These are phyloP conservation scores for Bombycilla garrulus DNA, from an alignment of 2,113 vertebrate genomes.

Conservation along the genomic window DNA sequence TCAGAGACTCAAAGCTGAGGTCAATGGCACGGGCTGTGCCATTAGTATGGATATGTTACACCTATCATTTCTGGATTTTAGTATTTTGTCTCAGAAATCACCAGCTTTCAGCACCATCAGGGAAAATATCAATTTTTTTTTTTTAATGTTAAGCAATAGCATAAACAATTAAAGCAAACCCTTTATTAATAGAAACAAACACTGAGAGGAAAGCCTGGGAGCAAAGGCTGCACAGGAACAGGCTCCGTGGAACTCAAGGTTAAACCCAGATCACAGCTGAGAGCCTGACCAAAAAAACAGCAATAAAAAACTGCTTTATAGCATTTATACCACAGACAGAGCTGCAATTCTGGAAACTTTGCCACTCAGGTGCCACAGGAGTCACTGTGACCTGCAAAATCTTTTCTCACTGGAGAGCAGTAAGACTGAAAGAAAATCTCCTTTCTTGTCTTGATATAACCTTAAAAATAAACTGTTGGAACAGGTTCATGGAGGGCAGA, in stretches of 20 bases:
- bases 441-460: not conserved
- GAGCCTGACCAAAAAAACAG: not conserved
- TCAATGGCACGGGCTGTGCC: not conserved
- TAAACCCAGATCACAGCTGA: not conserved
- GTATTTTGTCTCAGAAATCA: not conserved
- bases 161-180: not conserved
- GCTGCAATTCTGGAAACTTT: not conserved
- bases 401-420: not conserved
- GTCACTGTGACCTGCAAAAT: not conserved
- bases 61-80: not conserved
- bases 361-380: not conserved
- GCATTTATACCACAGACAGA: not conserved
- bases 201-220: not conserved
- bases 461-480: not conserved
- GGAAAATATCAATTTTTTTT: not conserved
- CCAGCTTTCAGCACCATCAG: not conserved
- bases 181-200: not conserved
- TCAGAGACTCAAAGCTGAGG: not conserved
- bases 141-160: not conserved
- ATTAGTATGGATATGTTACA: not conserved
- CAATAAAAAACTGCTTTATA: not conserved
- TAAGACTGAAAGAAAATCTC: not conserved
- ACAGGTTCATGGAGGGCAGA: not conserved
- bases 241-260: not conserved
- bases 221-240: not conserved